Evolutionary conservation across 2,888 invertebrate species (phyloP).

Genomic region (Microctonus aethiopoides): DNA sequence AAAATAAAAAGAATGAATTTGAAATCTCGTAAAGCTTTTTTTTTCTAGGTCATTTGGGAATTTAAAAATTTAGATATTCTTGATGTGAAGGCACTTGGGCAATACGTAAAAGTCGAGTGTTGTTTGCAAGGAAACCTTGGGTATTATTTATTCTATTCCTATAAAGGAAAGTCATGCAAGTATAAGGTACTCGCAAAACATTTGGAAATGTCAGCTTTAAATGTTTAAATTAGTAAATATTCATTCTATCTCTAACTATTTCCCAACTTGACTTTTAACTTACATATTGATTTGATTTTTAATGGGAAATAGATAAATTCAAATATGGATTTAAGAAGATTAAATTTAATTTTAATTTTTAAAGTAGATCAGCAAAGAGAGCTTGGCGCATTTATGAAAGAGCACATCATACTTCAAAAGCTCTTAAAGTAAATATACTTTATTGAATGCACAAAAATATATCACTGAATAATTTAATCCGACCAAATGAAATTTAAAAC

Average conservation of each 20-base stretch:
- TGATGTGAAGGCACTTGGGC: background rate
- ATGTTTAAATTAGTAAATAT: constrained; percentile 39
- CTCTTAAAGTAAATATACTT: background rate
- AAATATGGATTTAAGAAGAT: background rate
- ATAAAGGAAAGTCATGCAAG: background rate
- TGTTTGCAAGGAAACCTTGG: constrained; percentile 2
- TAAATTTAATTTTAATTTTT: background rate
- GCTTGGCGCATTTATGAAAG: background rate
- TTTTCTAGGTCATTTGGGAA: background rate
- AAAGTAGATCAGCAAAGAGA: background rate
- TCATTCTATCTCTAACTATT: background rate
- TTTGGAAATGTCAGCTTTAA: constrained; percentile 43
- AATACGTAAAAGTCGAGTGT: background rate
- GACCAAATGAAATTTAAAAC: too few relatives aligned
- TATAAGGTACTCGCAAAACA: constrained; percentile 29
- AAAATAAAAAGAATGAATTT: background rate
- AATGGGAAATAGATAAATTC: background rate
- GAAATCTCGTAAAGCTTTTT: background rate
- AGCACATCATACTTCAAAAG: background rate
- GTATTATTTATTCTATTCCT: constrained; percentile 15
- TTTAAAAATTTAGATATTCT: background rate
- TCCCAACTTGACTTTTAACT: constrained; percentile 14
- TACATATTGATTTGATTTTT: background rate
- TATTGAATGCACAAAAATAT: background rate
- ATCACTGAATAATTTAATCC: constrained; percentile 8